These are phyloP conservation scores for Halichoeres trimaculatus DNA, from an alignment of 2,113 vertebrate species.

Conservation along the genomic window DNA sequence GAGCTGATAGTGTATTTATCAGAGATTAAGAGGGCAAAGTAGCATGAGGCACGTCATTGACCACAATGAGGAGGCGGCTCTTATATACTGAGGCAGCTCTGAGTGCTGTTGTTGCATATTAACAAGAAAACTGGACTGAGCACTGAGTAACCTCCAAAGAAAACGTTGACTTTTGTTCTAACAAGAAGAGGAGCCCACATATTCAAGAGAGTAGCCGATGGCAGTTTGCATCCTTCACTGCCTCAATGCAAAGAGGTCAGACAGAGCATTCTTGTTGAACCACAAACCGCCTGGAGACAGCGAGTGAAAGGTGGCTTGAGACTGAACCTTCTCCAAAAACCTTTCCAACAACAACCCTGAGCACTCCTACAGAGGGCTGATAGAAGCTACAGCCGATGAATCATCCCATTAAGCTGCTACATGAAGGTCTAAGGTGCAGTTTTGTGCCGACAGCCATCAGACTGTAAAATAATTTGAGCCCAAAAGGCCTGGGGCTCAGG, in stretches of 20 bases:
- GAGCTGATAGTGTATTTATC: conserved; percentile 17
- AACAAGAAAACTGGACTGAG: conserved; percentile 26
- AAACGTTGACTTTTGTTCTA: conserved; percentile 22
- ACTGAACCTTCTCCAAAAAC: conserved; percentile 12
- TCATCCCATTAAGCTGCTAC: conserved; percentile 52
- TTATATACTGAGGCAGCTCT: not conserved
- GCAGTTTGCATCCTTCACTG: conserved; percentile 40
- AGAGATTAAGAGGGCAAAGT: not conserved
- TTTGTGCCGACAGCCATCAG: conserved; percentile 44
- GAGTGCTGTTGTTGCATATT: conserved; percentile 7
- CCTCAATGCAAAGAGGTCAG: conserved; percentile 13
- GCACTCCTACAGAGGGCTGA: conserved; percentile 9
- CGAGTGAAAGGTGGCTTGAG: conserved; percentile 19
- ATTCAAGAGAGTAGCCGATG: conserved; percentile 17
- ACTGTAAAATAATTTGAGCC: conserved; percentile 38
- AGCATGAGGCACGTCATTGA: conserved; percentile 3
- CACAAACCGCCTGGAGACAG: conserved; percentile 32
- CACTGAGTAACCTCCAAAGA: not conserved
- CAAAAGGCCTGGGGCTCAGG: conserved; percentile 32
- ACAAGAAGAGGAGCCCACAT: not conserved
- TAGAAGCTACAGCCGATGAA: conserved; percentile 28
- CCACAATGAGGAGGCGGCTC: not conserved
- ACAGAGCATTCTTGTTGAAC: conserved; percentile 43
- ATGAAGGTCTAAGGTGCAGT: conserved; percentile 38
- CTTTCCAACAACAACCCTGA: conserved; percentile 33